phyloP scores from a whole-genome alignment of 35 echinoderm and acorn worm species.

The Antedon bifida region DNA sequence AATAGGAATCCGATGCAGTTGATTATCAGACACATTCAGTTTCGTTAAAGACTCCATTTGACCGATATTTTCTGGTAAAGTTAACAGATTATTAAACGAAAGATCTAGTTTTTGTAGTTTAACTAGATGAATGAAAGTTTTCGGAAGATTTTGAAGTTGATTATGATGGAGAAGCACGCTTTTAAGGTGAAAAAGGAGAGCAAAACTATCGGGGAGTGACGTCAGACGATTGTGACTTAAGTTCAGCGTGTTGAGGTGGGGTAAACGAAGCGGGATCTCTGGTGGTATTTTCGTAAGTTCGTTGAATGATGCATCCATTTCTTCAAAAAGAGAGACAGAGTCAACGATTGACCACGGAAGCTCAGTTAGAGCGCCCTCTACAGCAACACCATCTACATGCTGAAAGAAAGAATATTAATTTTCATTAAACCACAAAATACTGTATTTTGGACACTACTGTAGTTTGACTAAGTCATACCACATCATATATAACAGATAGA shows the following conservation, averaged over 20 bases:
- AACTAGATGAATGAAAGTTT: conserved; percentile 50
- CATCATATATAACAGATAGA: too few species aligned
- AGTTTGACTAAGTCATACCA: neutral
- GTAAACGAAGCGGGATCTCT: conserved; percentile 43
- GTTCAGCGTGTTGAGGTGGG: conserved; percentile 43
- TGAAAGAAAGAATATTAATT: conserved; percentile 1
- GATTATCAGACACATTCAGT: conserved; percentile 47
- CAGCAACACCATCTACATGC: conserved; percentile 50
- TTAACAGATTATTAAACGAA: conserved; percentile 30
- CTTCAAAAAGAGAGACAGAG: conserved; percentile 63
- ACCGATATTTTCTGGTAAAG: conserved; percentile 43
- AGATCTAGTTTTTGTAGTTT: conserved; percentile 57
- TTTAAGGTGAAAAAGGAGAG: conserved; percentile 52
- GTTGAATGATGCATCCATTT: conserved; percentile 54
- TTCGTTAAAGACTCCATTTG: conserved; percentile 47
- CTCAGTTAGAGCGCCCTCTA: conserved; percentile 46
- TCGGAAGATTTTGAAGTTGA: conserved; percentile 30
- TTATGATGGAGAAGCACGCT: conserved; percentile 55
- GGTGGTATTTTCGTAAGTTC: conserved; percentile 26
- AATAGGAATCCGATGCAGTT: conserved; percentile 23
- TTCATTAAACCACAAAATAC: too few species aligned
- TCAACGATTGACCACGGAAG: conserved; percentile 64
- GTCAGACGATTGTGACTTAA: conserved; percentile 47
- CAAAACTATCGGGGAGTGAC: conserved; percentile 47
- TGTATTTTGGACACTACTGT: neutral